Evolutionary conservation across 2,888 invertebrate genomes (phyloP).

Genomic region (Belgica antarctica): DNA sequence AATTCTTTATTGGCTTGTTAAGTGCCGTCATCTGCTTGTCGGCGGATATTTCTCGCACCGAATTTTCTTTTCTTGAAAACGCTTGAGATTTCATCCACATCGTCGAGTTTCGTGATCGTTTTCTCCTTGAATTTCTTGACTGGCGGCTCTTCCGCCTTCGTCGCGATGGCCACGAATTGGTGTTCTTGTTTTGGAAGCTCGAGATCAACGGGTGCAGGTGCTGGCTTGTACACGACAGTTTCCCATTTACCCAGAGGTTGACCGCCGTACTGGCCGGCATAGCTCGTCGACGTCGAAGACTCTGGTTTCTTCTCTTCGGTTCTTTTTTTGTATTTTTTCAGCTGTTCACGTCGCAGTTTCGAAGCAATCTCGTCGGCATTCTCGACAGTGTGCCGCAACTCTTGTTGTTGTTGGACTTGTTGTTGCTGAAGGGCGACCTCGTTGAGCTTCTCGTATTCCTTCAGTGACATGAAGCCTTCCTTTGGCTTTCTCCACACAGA

Average conservation of each 20-base stretch:
- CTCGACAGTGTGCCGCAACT: slow-evolving; percentile 54
- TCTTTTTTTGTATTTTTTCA: slow-evolving; percentile 51
- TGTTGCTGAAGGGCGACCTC: slow-evolving; percentile 57
- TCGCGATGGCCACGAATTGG: slow-evolving; percentile 47
- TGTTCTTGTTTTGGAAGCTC: slow-evolving; percentile 64
- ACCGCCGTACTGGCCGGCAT: slow-evolving; percentile 59
- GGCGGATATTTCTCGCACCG: slow-evolving; percentile 51
- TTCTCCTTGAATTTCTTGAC: slow-evolving; percentile 55
- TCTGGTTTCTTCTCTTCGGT: slow-evolving; percentile 47
- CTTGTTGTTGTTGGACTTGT: slow-evolving; percentile 56
- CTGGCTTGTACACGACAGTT: slow-evolving; percentile 54
- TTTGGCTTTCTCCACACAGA: slow-evolving; percentile 73
- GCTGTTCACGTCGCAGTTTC: slow-evolving; percentile 53
- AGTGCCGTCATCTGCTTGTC: slow-evolving; percentile 49
- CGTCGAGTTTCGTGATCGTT: slow-evolving; percentile 49
- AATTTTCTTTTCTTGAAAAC: slow-evolving; percentile 54
- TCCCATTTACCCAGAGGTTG: slow-evolving; percentile 78
- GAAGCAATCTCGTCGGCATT: slow-evolving; percentile 57
- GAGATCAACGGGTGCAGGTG: slow-evolving; percentile 60
- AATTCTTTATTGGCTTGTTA: no score
- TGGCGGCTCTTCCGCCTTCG: slow-evolving; percentile 49
- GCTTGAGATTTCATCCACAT: slow-evolving; percentile 46
- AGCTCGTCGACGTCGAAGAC: slow-evolving; percentile 52
- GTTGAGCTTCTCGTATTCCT: slow-evolving; percentile 62
- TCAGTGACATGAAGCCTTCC: slow-evolving; percentile 68